Conservation (phyloP, 2,113 vertebrate genomes). For the Calcarius ornatus region DNA sequence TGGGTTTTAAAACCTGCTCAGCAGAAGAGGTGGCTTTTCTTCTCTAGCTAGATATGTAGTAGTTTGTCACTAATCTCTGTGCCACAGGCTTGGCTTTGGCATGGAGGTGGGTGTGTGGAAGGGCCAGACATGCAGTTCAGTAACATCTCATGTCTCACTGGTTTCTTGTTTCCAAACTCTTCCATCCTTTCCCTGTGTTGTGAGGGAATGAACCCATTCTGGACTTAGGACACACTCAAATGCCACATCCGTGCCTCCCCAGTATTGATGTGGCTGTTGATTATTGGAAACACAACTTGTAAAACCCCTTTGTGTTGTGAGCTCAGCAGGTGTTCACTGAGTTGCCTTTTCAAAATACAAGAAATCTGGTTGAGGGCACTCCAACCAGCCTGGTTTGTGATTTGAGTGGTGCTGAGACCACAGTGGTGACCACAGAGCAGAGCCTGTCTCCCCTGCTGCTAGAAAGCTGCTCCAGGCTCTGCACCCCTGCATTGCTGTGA, state of each 20-base stretch:
- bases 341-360: neutral
- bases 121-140: neutral
- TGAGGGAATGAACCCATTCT: neutral
- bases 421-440: neutral
- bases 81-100: neutral
- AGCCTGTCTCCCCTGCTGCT: neutral
- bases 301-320: neutral
- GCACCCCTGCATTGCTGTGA: neutral
- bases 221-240: too few relatives aligned
- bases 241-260: neutral
- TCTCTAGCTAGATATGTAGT: neutral
- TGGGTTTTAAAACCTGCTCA: neutral
- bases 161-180: neutral
- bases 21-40: neutral
- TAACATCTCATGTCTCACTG: rapidly evolving
- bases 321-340: neutral
- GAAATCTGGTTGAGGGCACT: neutral
- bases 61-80: neutral
- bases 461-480: neutral
- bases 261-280: neutral
- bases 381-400: neutral
- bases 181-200: neutral
- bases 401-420: neutral
- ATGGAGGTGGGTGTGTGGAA: neutral
- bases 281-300: neutral